A percentile compares a stretch with the other conserved stretches of the same genome.
Evolutionary conservation across 1,140 invertebrate species (phyloP).

Genomic region (Heterodera schachtii): DNA sequence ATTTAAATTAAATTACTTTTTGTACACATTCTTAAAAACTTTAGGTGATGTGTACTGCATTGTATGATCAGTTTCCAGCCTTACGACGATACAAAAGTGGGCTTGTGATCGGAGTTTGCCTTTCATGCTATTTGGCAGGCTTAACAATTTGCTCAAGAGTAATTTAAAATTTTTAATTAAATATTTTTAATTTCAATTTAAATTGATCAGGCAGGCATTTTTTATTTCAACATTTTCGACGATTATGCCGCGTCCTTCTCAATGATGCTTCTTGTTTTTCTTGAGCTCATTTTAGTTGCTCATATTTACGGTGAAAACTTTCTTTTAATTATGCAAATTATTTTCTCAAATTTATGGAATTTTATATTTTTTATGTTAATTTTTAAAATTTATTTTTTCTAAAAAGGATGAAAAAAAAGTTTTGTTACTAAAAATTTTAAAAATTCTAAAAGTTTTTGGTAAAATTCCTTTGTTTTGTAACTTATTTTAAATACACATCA

Average conservation of each 20-base stretch:
- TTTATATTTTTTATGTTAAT: too few relatives aligned
- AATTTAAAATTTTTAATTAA: constrained; percentile 14
- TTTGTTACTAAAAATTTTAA: too few relatives aligned
- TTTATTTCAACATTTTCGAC: constrained; percentile 52
- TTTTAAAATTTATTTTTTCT: too few relatives aligned
- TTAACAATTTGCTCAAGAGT: constrained; percentile 48
- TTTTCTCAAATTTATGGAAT: too few relatives aligned
- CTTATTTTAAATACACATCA: too few relatives aligned
- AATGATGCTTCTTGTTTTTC: constrained; percentile 42
- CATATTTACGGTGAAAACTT: constrained; percentile 48
- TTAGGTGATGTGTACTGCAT: constrained; percentile 51
- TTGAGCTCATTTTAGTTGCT: constrained; percentile 44
- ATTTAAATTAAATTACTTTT: too few relatives aligned
- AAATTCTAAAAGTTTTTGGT: too few relatives aligned
- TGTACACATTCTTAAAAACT: neutral
- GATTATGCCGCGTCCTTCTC: constrained; percentile 49
- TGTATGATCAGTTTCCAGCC: constrained; percentile 52
- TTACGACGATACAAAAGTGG: constrained; percentile 40
- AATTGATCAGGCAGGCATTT: constrained; percentile 46
- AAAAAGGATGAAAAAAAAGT: too few relatives aligned
- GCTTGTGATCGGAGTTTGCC: constrained; percentile 44
- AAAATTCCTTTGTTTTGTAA: too few relatives aligned
- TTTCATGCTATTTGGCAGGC: constrained; percentile 41
- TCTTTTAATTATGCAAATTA: constrained; percentile 4
- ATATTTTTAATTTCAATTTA: neutral